A percentile compares a stretch with the other conserved stretches of the same genome.
phyloP scores from a whole-genome alignment of 2,113 vertebrate genomes.

The Neomonachus schauinslandi region DNA sequence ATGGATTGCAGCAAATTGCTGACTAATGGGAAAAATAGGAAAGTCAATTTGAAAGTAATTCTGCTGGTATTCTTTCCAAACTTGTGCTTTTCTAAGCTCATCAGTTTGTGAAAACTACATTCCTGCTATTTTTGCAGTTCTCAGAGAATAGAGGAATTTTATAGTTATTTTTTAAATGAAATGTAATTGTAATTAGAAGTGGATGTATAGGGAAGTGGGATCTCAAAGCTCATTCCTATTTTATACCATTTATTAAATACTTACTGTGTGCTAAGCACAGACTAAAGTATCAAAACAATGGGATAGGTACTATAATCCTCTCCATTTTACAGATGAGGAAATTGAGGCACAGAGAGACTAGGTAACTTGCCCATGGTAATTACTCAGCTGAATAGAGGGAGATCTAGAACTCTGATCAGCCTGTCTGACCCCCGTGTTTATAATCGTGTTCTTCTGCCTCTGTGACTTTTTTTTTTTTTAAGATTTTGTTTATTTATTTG shows the following conservation, averaged over 20 bases:
- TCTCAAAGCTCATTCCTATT: not conserved
- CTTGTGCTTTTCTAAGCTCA: slow-evolving; percentile 47
- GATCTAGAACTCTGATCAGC: not conserved
- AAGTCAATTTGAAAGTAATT: slow-evolving; percentile 37
- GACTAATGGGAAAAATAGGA: slow-evolving; percentile 32
- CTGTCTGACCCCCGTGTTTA: not conserved
- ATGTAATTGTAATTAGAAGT: not conserved
- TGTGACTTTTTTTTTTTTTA: not conserved
- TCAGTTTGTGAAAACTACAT: slow-evolving; percentile 27
- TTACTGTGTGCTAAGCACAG: not conserved
- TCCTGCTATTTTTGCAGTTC: slow-evolving; percentile 20
- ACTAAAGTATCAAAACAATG: not conserved
- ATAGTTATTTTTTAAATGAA: slow-evolving; percentile 15
- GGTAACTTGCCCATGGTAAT: not conserved
- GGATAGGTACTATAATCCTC: not conserved
- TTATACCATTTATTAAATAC: not conserved
- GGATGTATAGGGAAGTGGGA: not conserved
- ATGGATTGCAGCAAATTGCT: not conserved
- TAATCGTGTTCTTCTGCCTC: not conserved
- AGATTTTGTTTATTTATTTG: not conserved
- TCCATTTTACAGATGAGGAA: not conserved
- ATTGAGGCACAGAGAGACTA: not conserved
- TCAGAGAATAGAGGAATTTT: not conserved
- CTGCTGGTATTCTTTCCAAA: slow-evolving; percentile 2
- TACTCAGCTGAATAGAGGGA: not conserved